Evolutionary conservation across 1,140 invertebrate genomes (phyloP).

Genomic region (Trissolcus basalis): DNA sequence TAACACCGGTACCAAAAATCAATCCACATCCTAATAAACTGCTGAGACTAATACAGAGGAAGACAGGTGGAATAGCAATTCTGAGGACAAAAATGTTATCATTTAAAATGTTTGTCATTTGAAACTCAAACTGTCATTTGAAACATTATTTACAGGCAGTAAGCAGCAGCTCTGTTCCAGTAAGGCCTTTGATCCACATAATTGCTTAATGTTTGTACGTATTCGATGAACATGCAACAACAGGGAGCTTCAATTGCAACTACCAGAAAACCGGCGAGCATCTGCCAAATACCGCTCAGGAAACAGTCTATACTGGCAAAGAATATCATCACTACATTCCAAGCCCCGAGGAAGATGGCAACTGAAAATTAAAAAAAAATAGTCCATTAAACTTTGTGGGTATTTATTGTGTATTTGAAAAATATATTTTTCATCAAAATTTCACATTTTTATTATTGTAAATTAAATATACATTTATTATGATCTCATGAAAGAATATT

Average conservation of each 20-base stretch:
- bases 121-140: not conserved
- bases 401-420: too few species aligned
- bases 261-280: constrained; percentile 90
- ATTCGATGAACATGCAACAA: constrained; percentile 95
- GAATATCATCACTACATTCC: constrained; percentile 85
- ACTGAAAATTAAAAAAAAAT: constrained; percentile 83
- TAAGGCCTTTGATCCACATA: constrained; percentile 89
- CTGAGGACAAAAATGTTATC: constrained; percentile 73
- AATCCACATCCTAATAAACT: constrained; percentile 91
- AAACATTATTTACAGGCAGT: constrained; percentile 84
- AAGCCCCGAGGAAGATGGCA: constrained; percentile 90
- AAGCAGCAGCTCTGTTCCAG: constrained; percentile 92
- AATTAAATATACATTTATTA: too few species aligned
- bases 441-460: too few species aligned
- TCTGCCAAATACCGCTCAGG: constrained; percentile 90
- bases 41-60: constrained; percentile 85
- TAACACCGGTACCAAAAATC: constrained; percentile 90
- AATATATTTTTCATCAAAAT: too few species aligned
- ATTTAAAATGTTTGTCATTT: not conserved
- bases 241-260: constrained; percentile 94
- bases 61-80: constrained; percentile 84
- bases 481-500: too few species aligned
- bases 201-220: constrained; percentile 88
- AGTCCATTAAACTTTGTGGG: not conserved
- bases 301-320: constrained; percentile 81